Conservation (phyloP, 1,140 invertebrate genomes). For the Polypedilum pembai region DNA sequence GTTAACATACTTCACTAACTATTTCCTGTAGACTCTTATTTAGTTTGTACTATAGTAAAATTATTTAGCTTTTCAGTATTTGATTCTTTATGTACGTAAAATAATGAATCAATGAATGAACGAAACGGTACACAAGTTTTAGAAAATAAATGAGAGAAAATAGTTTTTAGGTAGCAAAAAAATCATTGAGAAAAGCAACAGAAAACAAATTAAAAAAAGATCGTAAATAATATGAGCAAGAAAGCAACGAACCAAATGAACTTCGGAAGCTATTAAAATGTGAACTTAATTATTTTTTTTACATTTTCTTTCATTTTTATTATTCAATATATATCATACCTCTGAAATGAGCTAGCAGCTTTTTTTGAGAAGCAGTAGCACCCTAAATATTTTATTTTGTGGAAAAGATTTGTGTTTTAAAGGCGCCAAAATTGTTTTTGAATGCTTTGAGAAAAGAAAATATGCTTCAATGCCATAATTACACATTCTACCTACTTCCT, state of each 20-base stretch:
- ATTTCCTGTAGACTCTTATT: conserved; percentile 1
- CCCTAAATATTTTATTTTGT: background rate
- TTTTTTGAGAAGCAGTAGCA: background rate
- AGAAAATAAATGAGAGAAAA: background rate
- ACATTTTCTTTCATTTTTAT: background rate
- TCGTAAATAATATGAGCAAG: background rate
- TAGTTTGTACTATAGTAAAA: background rate
- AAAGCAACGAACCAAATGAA: conserved; percentile 5
- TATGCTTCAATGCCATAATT: background rate
- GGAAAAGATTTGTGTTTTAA: background rate
- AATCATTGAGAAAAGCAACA: conserved; percentile 6
- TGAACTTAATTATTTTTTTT: conserved; percentile 23
- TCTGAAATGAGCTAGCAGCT: background rate
- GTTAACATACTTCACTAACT: conserved; percentile 18
- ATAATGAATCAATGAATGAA: background rate
- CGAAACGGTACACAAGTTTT: background rate
- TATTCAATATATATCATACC: background rate
- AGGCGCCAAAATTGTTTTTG: conserved; percentile 17
- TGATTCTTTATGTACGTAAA: background rate
- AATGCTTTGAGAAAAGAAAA: background rate
- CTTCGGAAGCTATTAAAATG: conserved; percentile 23
- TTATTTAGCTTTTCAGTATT: background rate
- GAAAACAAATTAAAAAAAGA: conserved; percentile 7
- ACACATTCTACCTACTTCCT: background rate
- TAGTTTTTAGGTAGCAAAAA: background rate